Percentiles rank a stretch among this genome's conserved stretches.
Conservation (phyloP, 2,888 invertebrate species). For the Lycia hirtaria region DNA sequence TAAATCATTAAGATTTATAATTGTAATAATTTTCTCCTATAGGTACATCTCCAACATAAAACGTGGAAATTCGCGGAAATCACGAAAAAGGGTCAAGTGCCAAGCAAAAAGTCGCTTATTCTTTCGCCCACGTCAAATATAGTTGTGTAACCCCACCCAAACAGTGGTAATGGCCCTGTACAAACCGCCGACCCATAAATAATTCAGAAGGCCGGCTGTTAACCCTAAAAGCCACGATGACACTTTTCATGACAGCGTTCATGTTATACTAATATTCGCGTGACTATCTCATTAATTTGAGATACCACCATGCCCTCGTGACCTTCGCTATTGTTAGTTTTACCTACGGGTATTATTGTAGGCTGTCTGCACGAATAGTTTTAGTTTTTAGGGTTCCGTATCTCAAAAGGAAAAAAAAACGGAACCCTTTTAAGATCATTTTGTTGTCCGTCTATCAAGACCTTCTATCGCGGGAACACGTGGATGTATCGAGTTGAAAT, state of each 20-base stretch:
- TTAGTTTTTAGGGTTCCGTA: not conserved
- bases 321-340: slow-evolving; percentile 45
- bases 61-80: no score
- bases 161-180: not conserved
- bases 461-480: no score
- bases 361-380: not conserved
- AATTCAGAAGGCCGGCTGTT: slow-evolving; percentile 29
- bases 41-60: no score
- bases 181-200: slow-evolving; percentile 24
- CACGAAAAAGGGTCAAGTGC: not conserved
- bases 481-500: no score
- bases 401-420: no score
- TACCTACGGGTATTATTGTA: slow-evolving; percentile 4
- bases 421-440: no score
- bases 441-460: no score
- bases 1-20: not conserved
- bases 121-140: not conserved
- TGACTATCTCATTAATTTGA: slow-evolving; percentile 57
- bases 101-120: not conserved
- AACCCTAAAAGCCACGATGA: slow-evolving; percentile 38
- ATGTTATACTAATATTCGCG: slow-evolving; percentile 52
- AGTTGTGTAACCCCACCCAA: slow-evolving; percentile 1
- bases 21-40: no score
- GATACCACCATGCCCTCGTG: slow-evolving; percentile 46
- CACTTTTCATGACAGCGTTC: slow-evolving; percentile 36